Evolutionary conservation across 2,888 invertebrate genomes (phyloP), one percentile per base, ranked within the genome.

Genomic region (Habrosyne pyritoides): DNA sequence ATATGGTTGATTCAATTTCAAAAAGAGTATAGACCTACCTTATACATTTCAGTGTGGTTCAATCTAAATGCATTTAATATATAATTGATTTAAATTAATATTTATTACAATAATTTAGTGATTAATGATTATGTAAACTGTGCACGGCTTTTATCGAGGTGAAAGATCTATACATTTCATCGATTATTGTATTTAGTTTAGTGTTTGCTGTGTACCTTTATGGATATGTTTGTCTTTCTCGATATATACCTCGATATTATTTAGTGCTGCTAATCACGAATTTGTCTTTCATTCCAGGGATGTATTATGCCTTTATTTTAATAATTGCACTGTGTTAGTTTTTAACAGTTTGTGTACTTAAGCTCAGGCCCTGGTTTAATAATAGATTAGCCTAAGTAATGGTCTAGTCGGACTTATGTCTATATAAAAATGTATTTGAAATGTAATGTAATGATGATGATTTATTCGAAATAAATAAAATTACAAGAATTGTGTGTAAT

Each of bases 331-430:
- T 68, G 59, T 63, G 52, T 21, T 49, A 21, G 54, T 30, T 30
- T 56, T 50, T 47, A 54, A 47, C 48, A 53, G 33, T 21, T 36
- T 30, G 36, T 30, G 24, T 14, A 50, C 28, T 26, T n/a, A 8
- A 14, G 36, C 14, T 14, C 21, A 1, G 33, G 58, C 55, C 61
- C 64, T 61, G 60, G 51, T 48, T 53, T 57, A 53, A 28, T 28
- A 50, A 56, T 56, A 55, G 55, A 60, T 67, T 71, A 75, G 71
- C 63, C 70, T 78, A 71, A 71, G 49, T 57, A 67, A 52, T 72
- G 68, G 73, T 79, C 77, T 76, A 75, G 78, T 77, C 73, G 61
- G 53, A 70, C 56, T 65, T 62, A 62, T 65, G 59, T 61, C 52
- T 57, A 57, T 68, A 60, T 62, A 68, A 58, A 58, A 60, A 60